Percentiles rank a stretch among this genome's conserved stretches.
Conservation (phyloP, 1,140 invertebrate genomes). For the Lasioglossum albipes region DNA sequence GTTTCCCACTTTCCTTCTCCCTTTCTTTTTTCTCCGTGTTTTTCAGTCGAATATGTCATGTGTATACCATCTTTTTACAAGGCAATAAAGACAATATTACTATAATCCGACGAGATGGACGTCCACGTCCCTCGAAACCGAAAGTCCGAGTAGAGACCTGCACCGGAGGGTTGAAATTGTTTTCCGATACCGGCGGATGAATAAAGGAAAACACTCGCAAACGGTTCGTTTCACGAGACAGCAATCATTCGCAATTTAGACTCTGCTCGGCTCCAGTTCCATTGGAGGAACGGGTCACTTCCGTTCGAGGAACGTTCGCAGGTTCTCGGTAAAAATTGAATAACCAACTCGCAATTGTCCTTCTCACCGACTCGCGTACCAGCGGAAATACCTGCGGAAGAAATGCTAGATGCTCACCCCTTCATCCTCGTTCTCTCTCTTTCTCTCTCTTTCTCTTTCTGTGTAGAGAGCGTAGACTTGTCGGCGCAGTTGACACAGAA, state of each 20-base stretch:
- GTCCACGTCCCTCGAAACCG: too few species aligned
- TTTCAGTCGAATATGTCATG: not conserved
- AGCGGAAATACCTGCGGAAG: too few species aligned
- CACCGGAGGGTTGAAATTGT: not conserved
- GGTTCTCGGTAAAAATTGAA: not conserved
- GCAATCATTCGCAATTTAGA: not conserved
- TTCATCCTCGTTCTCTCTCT: too few species aligned
- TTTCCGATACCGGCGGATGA: not conserved
- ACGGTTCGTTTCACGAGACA: not conserved
- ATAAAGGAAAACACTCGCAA: not conserved
- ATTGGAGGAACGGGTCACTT: not conserved
- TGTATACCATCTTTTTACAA: not conserved
- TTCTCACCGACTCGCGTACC: too few species aligned
- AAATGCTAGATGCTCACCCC: not conserved
- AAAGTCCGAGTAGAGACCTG: too few species aligned
- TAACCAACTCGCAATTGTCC: not conserved
- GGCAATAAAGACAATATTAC: not conserved
- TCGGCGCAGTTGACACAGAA: not conserved
- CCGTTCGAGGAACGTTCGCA: not conserved
- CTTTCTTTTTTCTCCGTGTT: not conserved
- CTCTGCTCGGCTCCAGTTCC: too few species aligned
- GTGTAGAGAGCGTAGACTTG: not conserved
- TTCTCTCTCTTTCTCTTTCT: not conserved
- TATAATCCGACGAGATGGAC: too few species aligned
- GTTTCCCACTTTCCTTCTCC: too few species aligned